phyloP scores from a whole-genome alignment of 2,888 invertebrate genomes.

The Caradrina kadenii region DNA sequence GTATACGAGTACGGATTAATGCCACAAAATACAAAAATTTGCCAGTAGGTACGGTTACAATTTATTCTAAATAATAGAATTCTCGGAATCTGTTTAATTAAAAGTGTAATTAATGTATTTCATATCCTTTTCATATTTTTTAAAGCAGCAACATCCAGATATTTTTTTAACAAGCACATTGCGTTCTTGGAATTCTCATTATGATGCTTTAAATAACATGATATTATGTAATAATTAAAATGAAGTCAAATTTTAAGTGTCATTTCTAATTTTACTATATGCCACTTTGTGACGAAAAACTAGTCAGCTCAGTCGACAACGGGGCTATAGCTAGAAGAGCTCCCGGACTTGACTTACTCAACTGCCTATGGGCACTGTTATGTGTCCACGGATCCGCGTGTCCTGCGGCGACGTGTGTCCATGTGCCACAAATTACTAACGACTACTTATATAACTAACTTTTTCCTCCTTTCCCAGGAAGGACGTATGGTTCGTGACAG shows the following conservation, averaged over 20 bases:
- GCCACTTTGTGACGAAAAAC: not conserved
- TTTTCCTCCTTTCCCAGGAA: conserved; percentile 88
- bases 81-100: not conserved
- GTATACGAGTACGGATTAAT: too few species aligned
- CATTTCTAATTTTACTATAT: conserved; percentile 6
- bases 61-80: too few species aligned
- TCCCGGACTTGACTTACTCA: too few species aligned
- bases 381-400: too few species aligned
- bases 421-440: too few species aligned
- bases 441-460: not conserved
- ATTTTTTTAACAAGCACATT: not conserved
- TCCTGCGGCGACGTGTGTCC: too few species aligned
- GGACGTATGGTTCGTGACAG: conserved; percentile 96
- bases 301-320: not conserved
- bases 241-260: not conserved
- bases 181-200: not conserved
- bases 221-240: conserved; percentile 9
- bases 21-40: too few species aligned
- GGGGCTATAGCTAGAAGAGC: not conserved
- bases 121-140: not conserved
- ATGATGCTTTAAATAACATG: conserved; percentile 2
- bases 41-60: too few species aligned
- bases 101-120: conserved; percentile 4
- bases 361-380: too few species aligned
- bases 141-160: not conserved